A percentile compares a stretch with the other conserved stretches of the same genome.
phyloP scores from a whole-genome alignment of 2,113 vertebrate species.

The Eudorcas thomsonii region DNA sequence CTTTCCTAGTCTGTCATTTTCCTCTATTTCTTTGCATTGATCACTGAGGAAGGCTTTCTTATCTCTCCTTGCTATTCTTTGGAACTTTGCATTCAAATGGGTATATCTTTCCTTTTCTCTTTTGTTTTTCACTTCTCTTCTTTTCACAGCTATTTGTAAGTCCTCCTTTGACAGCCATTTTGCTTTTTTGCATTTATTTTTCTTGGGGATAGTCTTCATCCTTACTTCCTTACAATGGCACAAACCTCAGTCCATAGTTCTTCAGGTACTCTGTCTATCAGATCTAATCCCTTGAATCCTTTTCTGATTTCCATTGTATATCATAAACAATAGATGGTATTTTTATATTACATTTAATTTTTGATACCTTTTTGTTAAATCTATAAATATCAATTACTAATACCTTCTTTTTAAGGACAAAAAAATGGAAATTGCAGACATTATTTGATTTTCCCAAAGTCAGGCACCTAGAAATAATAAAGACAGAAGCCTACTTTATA shows the following conservation, averaged over 20 bases:
- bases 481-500: not conserved
- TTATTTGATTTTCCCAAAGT: not conserved
- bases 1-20: not conserved
- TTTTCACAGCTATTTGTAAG: not conserved
- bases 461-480: not conserved
- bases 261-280: not conserved
- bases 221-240: not conserved
- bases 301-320: not conserved
- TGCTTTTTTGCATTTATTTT: not conserved
- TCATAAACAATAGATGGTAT: not conserved
- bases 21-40: not conserved
- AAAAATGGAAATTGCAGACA: not conserved
- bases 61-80: not conserved
- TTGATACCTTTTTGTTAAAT: not conserved
- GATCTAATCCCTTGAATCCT: not conserved
- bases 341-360: not conserved
- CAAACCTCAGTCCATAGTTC: not conserved
- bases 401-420: not conserved
- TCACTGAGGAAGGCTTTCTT: not conserved
- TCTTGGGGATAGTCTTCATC: not conserved
- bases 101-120: not conserved
- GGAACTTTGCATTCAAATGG: not conserved
- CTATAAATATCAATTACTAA: not conserved
- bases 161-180: not conserved
- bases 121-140: not conserved